These are phyloP conservation scores for Standfussiana lucernea DNA, from an alignment of 2,888 invertebrate species.

Conservation along the genomic window DNA sequence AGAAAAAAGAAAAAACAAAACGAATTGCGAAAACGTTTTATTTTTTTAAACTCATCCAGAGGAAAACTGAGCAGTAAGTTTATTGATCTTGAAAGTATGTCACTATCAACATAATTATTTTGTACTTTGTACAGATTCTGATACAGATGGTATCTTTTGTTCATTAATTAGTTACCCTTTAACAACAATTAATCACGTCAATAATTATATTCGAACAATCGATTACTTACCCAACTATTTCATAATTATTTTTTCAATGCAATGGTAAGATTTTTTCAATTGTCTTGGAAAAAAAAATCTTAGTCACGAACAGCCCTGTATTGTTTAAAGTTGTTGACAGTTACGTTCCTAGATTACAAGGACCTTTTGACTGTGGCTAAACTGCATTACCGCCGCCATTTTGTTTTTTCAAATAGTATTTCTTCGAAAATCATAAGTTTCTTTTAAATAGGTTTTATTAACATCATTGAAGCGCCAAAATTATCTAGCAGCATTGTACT, in stretches of 20 bases:
- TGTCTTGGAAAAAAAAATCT: slow-evolving; percentile 30
- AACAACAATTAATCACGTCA: neutral
- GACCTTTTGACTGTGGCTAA: neutral
- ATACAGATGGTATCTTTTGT: slow-evolving; percentile 23
- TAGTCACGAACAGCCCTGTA: neutral
- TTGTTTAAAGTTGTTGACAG: neutral
- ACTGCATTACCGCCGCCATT: neutral
- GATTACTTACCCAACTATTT: neutral
- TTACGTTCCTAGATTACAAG: neutral
- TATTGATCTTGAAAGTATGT: slow-evolving; percentile 20
- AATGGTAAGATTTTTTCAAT: slow-evolving; percentile 21
- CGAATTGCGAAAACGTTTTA: too few species aligned
- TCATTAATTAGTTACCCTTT: slow-evolving; percentile 12
- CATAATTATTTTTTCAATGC: neutral
- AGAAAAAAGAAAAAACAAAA: too few species aligned
- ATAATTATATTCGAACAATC: slow-evolving; percentile 1
- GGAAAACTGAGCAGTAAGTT: neutral
- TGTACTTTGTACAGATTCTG: too few species aligned
- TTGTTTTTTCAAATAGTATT: neutral
- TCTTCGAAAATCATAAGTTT: too few species aligned
- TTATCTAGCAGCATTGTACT: neutral
- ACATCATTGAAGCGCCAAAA: neutral
- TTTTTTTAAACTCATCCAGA: too few species aligned
- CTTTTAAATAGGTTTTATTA: too few species aligned
- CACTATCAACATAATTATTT: slow-evolving; percentile 37